Evolutionary conservation across 2,888 invertebrate genomes (phyloP).

Genomic region (Microchrysa polita): DNA sequence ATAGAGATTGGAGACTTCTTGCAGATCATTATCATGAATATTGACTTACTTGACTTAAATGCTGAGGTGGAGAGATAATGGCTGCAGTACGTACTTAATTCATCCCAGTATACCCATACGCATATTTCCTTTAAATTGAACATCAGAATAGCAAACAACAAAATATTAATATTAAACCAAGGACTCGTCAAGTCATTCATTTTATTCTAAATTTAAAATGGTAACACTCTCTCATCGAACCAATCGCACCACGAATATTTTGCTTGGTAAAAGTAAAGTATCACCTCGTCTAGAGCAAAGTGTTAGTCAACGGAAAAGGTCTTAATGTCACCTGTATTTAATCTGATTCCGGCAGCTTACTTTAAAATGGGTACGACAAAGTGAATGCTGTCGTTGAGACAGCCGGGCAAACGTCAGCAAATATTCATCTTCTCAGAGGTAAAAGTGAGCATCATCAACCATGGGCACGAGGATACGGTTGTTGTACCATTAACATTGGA

Average conservation of each 20-base stretch:
- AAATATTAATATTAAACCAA: too few species aligned
- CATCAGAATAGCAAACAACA: too few species aligned
- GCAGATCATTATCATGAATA: too few species aligned
- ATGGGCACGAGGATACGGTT: neutral
- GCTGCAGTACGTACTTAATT: too few species aligned
- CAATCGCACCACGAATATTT: slow-evolving; percentile 23
- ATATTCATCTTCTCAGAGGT: slow-evolving; percentile 3
- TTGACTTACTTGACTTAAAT: too few species aligned
- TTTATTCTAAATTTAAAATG: neutral
- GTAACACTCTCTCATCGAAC: neutral
- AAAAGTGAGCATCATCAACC: neutral
- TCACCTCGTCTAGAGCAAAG: slow-evolving; percentile 41
- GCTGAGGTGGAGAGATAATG: too few species aligned
- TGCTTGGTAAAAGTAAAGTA: slow-evolving; percentile 39
- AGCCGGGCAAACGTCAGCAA: slow-evolving; percentile 18
- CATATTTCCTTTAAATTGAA: too few species aligned
- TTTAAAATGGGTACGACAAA: slow-evolving; percentile 36
- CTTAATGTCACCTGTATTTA: slow-evolving; percentile 50
- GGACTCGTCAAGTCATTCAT: too few species aligned
- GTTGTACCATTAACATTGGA: slow-evolving; percentile 23
- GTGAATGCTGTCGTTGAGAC: slow-evolving; percentile 6
- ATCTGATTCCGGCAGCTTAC: slow-evolving; percentile 49
- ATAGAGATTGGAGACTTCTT: too few species aligned
- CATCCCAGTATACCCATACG: too few species aligned
- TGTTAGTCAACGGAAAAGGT: slow-evolving; percentile 49